Evolutionary conservation across 2,113 vertebrate genomes (phyloP).

Genomic region (Cheirogaleus medius): DNA sequence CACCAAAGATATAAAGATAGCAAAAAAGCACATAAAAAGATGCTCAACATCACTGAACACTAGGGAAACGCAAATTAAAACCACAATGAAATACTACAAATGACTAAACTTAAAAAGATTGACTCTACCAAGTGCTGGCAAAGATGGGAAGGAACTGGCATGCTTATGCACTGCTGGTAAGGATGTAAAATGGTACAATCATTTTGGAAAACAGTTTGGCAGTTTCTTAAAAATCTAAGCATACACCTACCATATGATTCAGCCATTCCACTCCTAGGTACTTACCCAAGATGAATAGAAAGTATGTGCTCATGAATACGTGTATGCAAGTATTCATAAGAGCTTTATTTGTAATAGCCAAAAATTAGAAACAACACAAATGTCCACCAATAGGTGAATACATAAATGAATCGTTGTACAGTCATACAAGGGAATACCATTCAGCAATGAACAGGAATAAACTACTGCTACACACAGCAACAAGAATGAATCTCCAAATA

Average conservation of each 20-base stretch:
- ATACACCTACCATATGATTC: neutral
- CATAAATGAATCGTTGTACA: neutral
- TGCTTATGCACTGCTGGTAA: neutral
- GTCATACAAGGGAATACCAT: neutral
- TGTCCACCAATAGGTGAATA: neutral
- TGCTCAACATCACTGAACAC: neutral
- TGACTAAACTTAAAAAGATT: neutral
- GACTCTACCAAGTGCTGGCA: neutral
- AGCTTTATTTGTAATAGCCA: neutral
- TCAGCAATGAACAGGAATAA: neutral
- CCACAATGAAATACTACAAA: neutral
- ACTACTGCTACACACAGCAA: neutral
- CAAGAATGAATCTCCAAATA: neutral
- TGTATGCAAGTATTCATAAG: neutral
- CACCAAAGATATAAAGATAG: neutral
- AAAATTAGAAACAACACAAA: neutral
- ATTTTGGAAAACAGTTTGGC: neutral
- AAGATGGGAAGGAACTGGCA: neutral
- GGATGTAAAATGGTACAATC: neutral
- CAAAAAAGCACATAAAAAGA: neutral
- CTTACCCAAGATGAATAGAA: neutral
- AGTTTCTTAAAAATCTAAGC: slow-evolving; percentile 17
- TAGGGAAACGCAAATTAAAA: slow-evolving; percentile 19
- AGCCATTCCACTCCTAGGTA: neutral
- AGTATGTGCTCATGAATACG: neutral